Evolutionary conservation across 35 echinoderm and acorn worm genomes (phyloP).

Genomic region (Lytechinus pictus): DNA sequence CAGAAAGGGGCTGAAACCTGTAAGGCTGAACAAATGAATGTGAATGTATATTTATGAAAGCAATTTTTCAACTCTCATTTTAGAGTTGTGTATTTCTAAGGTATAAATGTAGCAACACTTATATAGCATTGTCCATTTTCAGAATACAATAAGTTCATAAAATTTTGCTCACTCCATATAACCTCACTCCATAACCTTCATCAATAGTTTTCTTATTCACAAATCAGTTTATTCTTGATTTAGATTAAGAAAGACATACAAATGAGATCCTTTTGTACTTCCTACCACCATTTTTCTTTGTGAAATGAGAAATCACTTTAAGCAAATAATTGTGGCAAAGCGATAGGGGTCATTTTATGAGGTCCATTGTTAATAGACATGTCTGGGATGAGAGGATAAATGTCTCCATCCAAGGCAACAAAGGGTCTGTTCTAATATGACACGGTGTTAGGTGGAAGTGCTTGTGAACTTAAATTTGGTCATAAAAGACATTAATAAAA

Average conservation of each 20-base stretch:
- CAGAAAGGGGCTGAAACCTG: too few relatives aligned
- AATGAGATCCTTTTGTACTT: neutral
- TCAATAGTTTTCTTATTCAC: neutral
- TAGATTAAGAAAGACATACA: neutral
- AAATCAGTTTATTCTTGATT: neutral
- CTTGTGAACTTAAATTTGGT: neutral
- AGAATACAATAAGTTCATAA: neutral
- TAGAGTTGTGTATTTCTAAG: too few relatives aligned
- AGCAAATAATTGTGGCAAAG: neutral
- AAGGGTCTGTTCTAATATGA: neutral
- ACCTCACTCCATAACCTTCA: neutral
- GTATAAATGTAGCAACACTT: too few relatives aligned
- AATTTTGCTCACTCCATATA: neutral
- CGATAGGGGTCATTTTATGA: neutral
- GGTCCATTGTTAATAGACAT: neutral
- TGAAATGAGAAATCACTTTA: neutral
- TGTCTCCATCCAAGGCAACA: neutral
- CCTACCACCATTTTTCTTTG: neutral
- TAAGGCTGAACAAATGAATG: too few relatives aligned
- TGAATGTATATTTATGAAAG: too few relatives aligned
- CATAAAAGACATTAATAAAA: neutral
- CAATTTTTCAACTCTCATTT: too few relatives aligned
- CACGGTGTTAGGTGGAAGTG: neutral
- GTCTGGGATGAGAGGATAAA: neutral
- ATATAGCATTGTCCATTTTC: too few relatives aligned